Conservation (phyloP, 2,888 invertebrate genomes). For the Stenchaetothrips biformis region DNA sequence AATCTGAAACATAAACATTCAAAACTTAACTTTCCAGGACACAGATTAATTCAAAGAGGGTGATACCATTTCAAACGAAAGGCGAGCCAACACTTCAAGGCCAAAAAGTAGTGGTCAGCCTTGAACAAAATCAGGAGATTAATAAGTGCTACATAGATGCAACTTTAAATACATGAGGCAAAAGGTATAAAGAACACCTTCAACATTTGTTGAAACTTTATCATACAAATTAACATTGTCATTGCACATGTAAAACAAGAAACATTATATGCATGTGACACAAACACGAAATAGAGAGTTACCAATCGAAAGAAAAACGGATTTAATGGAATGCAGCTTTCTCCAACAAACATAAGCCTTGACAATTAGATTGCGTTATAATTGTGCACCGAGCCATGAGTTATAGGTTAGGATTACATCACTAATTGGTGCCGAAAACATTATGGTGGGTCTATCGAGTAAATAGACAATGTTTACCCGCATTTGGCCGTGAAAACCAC, state of each 20-base stretch:
- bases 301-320: not conserved
- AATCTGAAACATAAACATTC: not conserved
- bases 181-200: no score
- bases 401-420: slow-evolving; percentile 17
- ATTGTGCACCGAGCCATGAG: no score
- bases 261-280: no score
- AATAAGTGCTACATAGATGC: no score
- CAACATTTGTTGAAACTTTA: no score
- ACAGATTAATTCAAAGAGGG: not conserved
- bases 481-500: no score
- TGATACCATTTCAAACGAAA: not conserved
- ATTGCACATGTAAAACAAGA: no score
- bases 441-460: not conserved
- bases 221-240: no score
- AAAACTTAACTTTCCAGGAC: not conserved
- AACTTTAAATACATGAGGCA: no score
- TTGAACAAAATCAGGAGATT: not conserved
- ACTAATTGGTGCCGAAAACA: slow-evolving; percentile 17
- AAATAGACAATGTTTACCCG: not conserved
- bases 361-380: not conserved
- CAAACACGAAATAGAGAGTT: no score
- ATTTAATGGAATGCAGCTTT: not conserved
- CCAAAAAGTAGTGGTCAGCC: not conserved
- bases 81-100: not conserved
- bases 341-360: not conserved